Evolutionary conservation across 2,113 vertebrate species (phyloP), one percentile per base, ranked within the genome.

Genomic region (Prietella phreatophila): DNA sequence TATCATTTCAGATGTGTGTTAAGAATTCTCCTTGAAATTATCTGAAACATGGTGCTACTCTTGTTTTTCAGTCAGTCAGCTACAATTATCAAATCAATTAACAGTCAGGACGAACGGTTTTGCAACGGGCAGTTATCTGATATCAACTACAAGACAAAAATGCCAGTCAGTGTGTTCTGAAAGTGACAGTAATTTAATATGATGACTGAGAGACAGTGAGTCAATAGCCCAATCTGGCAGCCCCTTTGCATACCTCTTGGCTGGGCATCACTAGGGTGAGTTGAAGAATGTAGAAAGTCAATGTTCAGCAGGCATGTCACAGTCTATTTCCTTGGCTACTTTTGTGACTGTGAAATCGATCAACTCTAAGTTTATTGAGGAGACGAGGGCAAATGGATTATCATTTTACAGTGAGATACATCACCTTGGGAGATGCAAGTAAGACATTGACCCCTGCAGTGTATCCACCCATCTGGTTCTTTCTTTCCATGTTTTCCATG

Each of bases 281-380:
- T 85, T 86, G 84, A 47, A 82, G 33, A 86, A n/a, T 50, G 47
- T 81, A 39, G 76, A 89, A 88, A 92, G 85, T 90, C 90, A 92
- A 87, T 91, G 91, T 88, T 94, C 91, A 94, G 92, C 93, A 93
- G 58, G 92, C 87, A 89, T 92, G 91, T 91, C 88, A 84, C 11
- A 61, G 83, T 91, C 71, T 76, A 81, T 92, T 93, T 93, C 91
- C 92, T 88, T 86, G 55, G 91, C 89, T 89, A 88, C 91, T 90
- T 88, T 93, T 90, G 91, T 89, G 90, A 90, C 86, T 69, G 69
- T 76, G 58, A 85, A 88, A 94, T 93, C 93, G 88, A 92, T 92
- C 89, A 42, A 0, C 63, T 87, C 27, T 11, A 71, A 50, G 81
- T 84, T 81, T 63, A 84, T 88, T 93, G 91, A 91, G 91, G 86